Percentiles rank a stretch among this genome's conserved stretches.
phyloP scores from a whole-genome alignment of 2,797 vertebrate species.

The Adelosebastes latens region DNA sequence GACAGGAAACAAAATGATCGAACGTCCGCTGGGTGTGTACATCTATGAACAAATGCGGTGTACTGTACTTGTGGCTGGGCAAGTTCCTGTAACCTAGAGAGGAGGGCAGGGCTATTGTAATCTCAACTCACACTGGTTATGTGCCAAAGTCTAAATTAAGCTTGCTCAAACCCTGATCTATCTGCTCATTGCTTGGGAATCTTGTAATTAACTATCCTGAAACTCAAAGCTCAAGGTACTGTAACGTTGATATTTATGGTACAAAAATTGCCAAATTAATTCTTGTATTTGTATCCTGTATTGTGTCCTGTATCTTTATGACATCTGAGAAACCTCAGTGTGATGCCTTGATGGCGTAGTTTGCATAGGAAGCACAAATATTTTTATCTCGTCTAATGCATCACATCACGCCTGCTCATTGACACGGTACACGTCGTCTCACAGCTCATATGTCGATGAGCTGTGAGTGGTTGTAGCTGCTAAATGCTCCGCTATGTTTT shows the following conservation, averaged over 20 bases:
- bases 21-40: slow-evolving; percentile 27
- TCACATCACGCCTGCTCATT: not conserved
- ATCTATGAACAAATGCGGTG: not conserved
- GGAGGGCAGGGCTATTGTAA: slow-evolving; percentile 10
- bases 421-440: not conserved
- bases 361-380: not conserved
- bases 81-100: slow-evolving; percentile 17
- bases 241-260: not conserved
- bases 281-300: not conserved
- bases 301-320: not conserved
- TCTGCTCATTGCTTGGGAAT: not conserved
- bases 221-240: not conserved
- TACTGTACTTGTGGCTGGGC: not conserved
- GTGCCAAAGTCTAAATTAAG: not conserved
- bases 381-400: not conserved
- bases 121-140: not conserved
- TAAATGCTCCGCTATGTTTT: not conserved
- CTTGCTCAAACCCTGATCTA: not conserved
- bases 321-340: not conserved
- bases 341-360: not conserved
- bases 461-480: not conserved
- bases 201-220: not conserved
- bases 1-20: slow-evolving; percentile 16
- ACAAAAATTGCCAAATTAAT: not conserved
- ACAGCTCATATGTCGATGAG: not conserved